Base-by-base conservation (phyloP, 1,140 invertebrate genomes). In the Bombus waltoni region DNA sequence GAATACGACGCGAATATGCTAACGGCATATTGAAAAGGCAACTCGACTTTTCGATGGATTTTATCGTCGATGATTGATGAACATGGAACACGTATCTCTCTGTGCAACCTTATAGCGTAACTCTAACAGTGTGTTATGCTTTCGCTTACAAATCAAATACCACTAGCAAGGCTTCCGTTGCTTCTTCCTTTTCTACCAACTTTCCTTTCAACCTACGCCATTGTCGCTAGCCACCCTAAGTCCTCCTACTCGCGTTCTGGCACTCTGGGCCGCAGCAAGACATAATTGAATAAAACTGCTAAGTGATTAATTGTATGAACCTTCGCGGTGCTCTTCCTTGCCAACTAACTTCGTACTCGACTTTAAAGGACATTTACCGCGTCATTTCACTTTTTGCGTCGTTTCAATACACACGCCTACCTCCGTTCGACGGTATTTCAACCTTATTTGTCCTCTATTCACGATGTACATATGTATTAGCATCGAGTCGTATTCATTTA, bases 231-330 rank as follows among this genome's bases (percentile, higher is more conserved):
- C 71, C 65, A 72, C 70, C 83, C 72, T 76, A 77, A 77, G 77
- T 77, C 75, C 73, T 59, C 47, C 71, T 75, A 66, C 44, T 59
- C 83, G 62, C 53, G 62, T 79, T 76, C 88, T 65, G 87, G 72
- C 88, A 89, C 84, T 91, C 87, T 75, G 89, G 85, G 91, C 90
- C 88, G 87, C 89, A 74, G 86, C 91, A 80, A 87, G 88, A 90
- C 92, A 90, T 94, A 94, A 94, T 94, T 93, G 89, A 94, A 94
- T 94, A 93, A 94, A 94, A 93, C 91, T 92, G 81, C 91, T 93
- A 92, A 94, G 91, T 94, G 94, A 94, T 94, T 94, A 94, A 94
- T 94, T 93, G 89, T 88, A 86, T 87, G 87, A 89, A 88, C 89
- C 91, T 85, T 78, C 87, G 68, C 53, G 62, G 72, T 73, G 87